Evolutionary conservation across 2,888 invertebrate species (phyloP), one percentile per base, ranked within the genome.

Genomic region (Lasioglossum malachurum): DNA sequence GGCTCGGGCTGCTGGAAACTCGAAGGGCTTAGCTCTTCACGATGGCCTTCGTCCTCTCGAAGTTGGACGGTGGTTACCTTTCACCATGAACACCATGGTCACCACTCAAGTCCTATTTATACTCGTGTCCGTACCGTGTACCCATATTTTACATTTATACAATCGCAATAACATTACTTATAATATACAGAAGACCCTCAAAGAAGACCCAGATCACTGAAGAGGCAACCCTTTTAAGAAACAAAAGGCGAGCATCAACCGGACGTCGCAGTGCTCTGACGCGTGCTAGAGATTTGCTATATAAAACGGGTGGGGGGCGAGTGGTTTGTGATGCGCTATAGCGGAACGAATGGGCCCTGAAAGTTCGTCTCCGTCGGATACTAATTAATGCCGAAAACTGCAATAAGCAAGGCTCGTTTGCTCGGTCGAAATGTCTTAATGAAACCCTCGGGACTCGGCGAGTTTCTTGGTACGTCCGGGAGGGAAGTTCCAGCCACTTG

Each of bases 351-450:
- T 84, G 82, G 76, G 72, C 75, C 76, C 72, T 7, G 82, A 73
- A 86, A 85, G 73, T 83, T 80, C 77, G 80, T 78, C 84, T 41
- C 76, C 57, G 78, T 74, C 78, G 87, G 83, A 79, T 89, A 87
- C 84, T 91, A 93, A 92, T 91, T 92, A 93, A 91, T 89, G 88
- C 83, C 89, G 87, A 91, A 90, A 93, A 93, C 87, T 89, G 89
- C 88, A 91, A 92, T 90, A 91, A 91, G 90, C 88, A 80, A 78
- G 88, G 79, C 83, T 86, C 84, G 88, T 91, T 88, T 86, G 84
- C 89, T 86, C 79, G 82, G 82, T 75, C 87, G 86, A 91, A 91
- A 88, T 86, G 80, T 89, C 90, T 89, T 93, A 93, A 93, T 92
- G 92, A 93, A 91, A 88, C 91, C 77, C 88, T 78, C 83, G 89